Conservation (phyloP, 2,797 vertebrate species). For the Macropodus opercularis region DNA sequence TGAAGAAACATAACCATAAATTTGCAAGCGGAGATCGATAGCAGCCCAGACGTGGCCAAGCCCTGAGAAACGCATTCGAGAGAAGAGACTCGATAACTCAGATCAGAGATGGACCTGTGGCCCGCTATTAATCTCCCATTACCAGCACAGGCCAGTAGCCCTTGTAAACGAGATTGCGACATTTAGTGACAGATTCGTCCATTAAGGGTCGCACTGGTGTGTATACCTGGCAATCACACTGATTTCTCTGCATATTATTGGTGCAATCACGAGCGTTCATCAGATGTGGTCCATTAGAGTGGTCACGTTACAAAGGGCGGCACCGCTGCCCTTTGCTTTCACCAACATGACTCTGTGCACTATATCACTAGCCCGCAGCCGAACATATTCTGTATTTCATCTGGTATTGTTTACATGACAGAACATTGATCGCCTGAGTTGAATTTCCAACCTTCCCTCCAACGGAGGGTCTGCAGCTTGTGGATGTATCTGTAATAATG, state of each 20-base stretch:
- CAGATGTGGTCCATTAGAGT: conserved; percentile 68
- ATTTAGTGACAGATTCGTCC: conserved; percentile 62
- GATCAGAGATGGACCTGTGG: conserved; percentile 57
- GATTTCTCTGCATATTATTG: conserved; percentile 63
- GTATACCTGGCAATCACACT: conserved; percentile 55
- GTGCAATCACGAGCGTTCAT: conserved; percentile 61
- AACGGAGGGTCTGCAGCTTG: conserved; percentile 35
- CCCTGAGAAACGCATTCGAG: conserved; percentile 69
- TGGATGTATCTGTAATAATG: conserved; percentile 27
- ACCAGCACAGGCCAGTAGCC: conserved; percentile 52
- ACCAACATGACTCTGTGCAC: conserved; percentile 45
- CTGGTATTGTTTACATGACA: conserved; percentile 70
- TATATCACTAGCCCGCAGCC: conserved; percentile 45
- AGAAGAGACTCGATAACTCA: conserved; percentile 72
- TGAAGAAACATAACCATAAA: conserved; percentile 79
- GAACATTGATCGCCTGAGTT: conserved; percentile 65
- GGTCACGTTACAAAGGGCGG: conserved; percentile 66
- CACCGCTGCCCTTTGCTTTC: conserved; percentile 37
- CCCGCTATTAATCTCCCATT: conserved; percentile 69
- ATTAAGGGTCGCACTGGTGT: conserved; percentile 59
- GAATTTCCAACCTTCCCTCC: conserved; percentile 51
- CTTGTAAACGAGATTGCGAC: conserved; percentile 25
- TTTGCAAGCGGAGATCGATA: conserved; percentile 74
- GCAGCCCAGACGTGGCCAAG: conserved; percentile 53
- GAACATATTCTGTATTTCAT: conserved; percentile 62